Evolutionary conservation across 2,888 invertebrate genomes (phyloP), one percentile per base, ranked within the genome.

Genomic region (Morinoia aosen): DNA sequence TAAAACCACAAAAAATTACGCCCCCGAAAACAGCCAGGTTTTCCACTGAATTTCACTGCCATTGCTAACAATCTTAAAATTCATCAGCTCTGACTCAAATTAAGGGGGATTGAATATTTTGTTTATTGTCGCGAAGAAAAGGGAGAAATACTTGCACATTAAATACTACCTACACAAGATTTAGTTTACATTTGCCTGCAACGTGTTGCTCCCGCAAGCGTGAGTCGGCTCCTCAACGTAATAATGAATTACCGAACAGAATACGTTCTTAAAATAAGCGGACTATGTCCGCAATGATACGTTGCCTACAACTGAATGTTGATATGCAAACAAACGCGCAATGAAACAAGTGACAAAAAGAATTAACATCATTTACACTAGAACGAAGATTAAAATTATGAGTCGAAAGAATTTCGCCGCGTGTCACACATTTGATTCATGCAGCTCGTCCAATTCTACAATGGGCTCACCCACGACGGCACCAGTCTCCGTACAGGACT

Each of bases 371-470:
- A 76, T 76, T 10, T 10, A 33, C 76, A 33, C 33, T 25, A 76
- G 7, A 76, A 76, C 33, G 48, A 5, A 76, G 76, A 76, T 33
- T 76, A 10, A 19, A 25, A 76, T 76, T 25, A 76, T 19, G 19
- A 16, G 25, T 76, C 76, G 25, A 11, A 10, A 40, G 40, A 40
- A 90, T 40, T 39, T 39, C 39, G 5, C 48, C 57, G n/a, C 14
- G 12, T 12, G 58, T 57, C 48, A 93, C n/a, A 93, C 93, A 57
- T 93, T 93, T 5, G 93, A 93, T 33, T 93, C 93, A 57, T 93
- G 93, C 25, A 93, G 58, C 33, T 93, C 57, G 93, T 93, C 93
- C 57, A 93, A 57, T 58, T 93, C 93, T 12, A 93, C 56, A 12
- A 93, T 33, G n/a, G 57, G 93, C 25, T 57, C 16, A 56, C 57